Base-by-base conservation (phyloP, 2,888 invertebrate genomes). In the Steinernema hermaphroditum region DNA sequence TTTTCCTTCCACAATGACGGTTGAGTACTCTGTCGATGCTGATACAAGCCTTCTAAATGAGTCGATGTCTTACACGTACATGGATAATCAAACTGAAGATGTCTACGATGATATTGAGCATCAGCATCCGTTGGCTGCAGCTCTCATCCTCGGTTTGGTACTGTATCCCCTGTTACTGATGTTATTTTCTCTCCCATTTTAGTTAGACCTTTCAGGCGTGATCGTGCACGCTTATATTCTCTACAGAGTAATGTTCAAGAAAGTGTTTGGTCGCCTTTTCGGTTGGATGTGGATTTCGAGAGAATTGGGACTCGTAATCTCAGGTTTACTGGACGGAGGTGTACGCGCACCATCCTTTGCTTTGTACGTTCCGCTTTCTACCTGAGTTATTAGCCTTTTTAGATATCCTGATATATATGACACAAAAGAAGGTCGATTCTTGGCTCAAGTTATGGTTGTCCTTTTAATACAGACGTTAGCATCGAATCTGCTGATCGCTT, bases 241-340 rank as follows among this genome's bases (percentile, higher is more conserved):
- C 2, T 16, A 54, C 24, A 54, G 54, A 54, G 27, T 54, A 14
- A 2, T 54, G 9, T 54, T 54, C 27, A 22, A 16, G 24, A 54
- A 54, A 27, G 54, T 54, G 6, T 54, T 54, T 22, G 54, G 54
- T 8, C 54, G 54, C 6, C 27, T 54, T 22, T 54, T 54, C 27
- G 54, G 54, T 1, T 54, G 54, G 54, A 22, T 54, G 24, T 54
- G 54, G 54, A 54, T 54, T 22, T 54, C 27, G 2, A 14, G 54
- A 27, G 54, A 27, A 4, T 6, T 27, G 2, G 12, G n/a, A 2
- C 2, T 27, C 8, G 24, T 54, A 2, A 27, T 16, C 27, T 54
- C 24, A 6, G 2, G 54, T 54, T 4, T 27, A 4, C 9, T 54
- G 6, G 54, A 24, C 16, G 27, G 14, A 2, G 2, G 4, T 6